A percentile compares a stretch with the other conserved stretches of the same genome.
phyloP scores from a whole-genome alignment of 1,140 invertebrate species.

The Heliconius melpomene region DNA sequence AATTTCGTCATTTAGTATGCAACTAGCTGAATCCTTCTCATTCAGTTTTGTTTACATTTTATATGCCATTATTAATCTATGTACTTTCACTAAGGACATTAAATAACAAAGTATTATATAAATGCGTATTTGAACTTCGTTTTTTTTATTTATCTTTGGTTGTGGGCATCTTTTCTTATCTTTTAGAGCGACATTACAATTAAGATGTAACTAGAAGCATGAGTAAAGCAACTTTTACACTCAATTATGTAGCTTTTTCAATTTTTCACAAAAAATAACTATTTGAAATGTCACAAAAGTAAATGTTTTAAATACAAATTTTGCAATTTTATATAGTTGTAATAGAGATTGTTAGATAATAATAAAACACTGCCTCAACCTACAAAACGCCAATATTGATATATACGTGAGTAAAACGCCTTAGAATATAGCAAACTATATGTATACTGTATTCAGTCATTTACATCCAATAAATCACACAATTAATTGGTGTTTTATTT shows the following conservation, averaged over 20 bases:
- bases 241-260: constrained; percentile 1
- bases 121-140: constrained; percentile 27
- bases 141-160: constrained; percentile 34
- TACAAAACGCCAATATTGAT: constrained; percentile 5
- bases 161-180: constrained; percentile 8
- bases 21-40: constrained; percentile 22
- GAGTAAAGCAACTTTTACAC: background rate
- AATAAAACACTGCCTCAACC: constrained; percentile 5
- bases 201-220: background rate
- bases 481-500: constrained; percentile 10
- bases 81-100: constrained; percentile 4
- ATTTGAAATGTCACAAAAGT: constrained; percentile 7
- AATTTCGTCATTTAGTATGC: background rate
- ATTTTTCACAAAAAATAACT: background rate
- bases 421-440: constrained; percentile 1
- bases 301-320: constrained; percentile 4
- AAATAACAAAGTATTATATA: constrained; percentile 22
- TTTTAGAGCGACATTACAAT: background rate
- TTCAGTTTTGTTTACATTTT: constrained; percentile 23
- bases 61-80: constrained; percentile 30
- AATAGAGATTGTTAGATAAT: background rate
- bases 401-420: background rate
- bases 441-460: constrained; percentile 5
- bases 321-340: constrained; percentile 10
- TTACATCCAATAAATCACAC: constrained; percentile 13